phyloP scores from a whole-genome alignment of 2,888 invertebrate genomes.

The Ypsolopha sequella region DNA sequence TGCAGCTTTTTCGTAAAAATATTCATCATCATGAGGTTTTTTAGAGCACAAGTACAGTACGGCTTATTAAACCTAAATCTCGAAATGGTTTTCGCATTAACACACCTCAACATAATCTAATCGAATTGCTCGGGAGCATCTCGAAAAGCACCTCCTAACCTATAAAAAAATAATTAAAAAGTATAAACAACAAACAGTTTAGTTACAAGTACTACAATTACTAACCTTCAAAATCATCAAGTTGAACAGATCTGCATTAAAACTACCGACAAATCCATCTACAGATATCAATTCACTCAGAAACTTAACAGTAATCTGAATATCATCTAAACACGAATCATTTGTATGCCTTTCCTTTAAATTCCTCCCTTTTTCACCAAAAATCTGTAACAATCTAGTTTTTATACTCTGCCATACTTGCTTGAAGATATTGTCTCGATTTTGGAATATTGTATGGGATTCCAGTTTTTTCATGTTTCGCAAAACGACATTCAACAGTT shows the following conservation, averaged over 20 bases:
- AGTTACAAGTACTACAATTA: constrained; percentile 3
- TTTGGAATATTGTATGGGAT: constrained; percentile 35
- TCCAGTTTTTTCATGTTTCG: constrained; percentile 52
- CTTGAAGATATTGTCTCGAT: constrained; percentile 37
- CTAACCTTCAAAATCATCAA: constrained; percentile 42
- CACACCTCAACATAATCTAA: too few relatives aligned
- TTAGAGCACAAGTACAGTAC: too few relatives aligned
- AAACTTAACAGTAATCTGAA: constrained; percentile 37
- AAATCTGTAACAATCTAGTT: constrained; percentile 14
- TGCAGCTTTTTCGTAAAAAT: too few relatives aligned
- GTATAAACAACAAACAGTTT: too few relatives aligned
- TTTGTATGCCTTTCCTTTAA: constrained; percentile 16
- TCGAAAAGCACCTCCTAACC: too few relatives aligned
- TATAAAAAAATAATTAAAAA: too few relatives aligned
- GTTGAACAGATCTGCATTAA: constrained; percentile 34
- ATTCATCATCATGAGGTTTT: too few relatives aligned
- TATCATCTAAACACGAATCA: constrained; percentile 30
- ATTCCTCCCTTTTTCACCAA: constrained; percentile 9
- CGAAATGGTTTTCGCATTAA: too few relatives aligned
- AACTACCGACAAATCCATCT: constrained; percentile 33
- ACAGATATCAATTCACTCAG: constrained; percentile 42
- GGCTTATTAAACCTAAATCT: too few relatives aligned
- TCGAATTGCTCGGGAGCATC: too few relatives aligned
- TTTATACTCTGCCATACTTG: constrained; percentile 44
- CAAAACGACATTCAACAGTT: constrained; percentile 37